Conservation (phyloP, 2,797 vertebrate genomes). For the Falco berigora region DNA sequence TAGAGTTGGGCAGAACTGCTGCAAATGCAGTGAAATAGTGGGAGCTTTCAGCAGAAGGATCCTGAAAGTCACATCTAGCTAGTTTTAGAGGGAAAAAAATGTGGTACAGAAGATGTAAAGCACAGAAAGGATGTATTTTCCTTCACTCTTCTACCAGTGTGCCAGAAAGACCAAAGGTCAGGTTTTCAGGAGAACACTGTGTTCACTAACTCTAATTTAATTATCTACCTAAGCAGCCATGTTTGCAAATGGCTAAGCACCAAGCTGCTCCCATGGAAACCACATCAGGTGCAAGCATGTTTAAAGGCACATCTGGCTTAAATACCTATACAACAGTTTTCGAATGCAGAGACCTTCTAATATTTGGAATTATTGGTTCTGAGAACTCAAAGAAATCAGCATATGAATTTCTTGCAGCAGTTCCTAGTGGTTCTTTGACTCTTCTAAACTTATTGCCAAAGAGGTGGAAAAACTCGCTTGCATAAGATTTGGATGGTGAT, state of each 20-base stretch:
- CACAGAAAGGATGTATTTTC: neutral
- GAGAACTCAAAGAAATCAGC: neutral
- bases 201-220: slow-evolving; percentile 25
- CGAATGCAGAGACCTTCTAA: neutral
- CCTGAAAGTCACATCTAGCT: neutral
- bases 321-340: neutral
- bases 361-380: neutral
- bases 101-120: neutral
- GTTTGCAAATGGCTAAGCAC: slow-evolving; percentile 35
- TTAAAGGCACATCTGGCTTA: neutral
- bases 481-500: neutral
- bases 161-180: neutral
- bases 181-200: neutral
- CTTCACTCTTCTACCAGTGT: neutral
- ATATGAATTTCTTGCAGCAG: neutral
- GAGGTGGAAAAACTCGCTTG: neutral
- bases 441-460: neutral
- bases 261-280: slow-evolving; percentile 48
- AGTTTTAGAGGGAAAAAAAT: neutral
- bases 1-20: neutral
- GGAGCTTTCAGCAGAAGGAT: neutral
- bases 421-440: neutral
- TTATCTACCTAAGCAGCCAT: slow-evolving; percentile 30
- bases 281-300: neutral
- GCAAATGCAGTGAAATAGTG: neutral